Evolutionary conservation across 2,113 vertebrate species (phyloP), one percentile per base, ranked within the genome.

Genomic region (Chlorodrepanis virens): DNA sequence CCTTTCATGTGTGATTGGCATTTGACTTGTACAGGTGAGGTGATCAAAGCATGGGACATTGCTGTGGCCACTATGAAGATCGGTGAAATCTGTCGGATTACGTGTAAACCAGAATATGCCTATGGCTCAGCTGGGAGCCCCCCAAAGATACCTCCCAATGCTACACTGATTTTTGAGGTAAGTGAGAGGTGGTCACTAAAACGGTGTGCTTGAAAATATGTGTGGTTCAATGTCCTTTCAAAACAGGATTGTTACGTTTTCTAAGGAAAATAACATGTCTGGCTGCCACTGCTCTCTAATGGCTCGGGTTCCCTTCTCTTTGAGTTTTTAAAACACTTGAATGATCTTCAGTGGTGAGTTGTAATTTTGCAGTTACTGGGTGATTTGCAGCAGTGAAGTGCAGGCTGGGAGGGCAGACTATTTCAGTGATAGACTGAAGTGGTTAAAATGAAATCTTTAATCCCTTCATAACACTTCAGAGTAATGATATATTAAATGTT

Each of bases 31-130:
- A 5, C 87, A 99, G 99, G 99, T 94, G 99, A 99, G 96, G 99
- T 99, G 78, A 99, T 99, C 95, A 99, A 99, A 97, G 99, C 99
- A 35, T 99, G 99, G 99, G 99, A 99, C 96, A 98, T 99, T 29
- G 99, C 98, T 14, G 97, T 99, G 29, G 99, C 98, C 3, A 99
- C 99, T 12, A 99, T 99, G 99, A 99, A 98, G 95, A 89, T 98
- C 18, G 99, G 99, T 5, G 99, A 99, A 96, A 89, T 99, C 81
- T 98, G 98, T 93, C 98, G 98, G 74, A 97, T 99, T 85, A 98
- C 98, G 1, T 99, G 99, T 96, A 99, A 99, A 56, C 98, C 99
- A 4, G 99, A 99, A 84, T 99, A 99, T 16, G 99, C 99, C 17
- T 99, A 99, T 19, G 99, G 99, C 40, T 97, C 98, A 72, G 98